Conservation (phyloP, 2,113 vertebrate species). For the Garra rufa region DNA sequence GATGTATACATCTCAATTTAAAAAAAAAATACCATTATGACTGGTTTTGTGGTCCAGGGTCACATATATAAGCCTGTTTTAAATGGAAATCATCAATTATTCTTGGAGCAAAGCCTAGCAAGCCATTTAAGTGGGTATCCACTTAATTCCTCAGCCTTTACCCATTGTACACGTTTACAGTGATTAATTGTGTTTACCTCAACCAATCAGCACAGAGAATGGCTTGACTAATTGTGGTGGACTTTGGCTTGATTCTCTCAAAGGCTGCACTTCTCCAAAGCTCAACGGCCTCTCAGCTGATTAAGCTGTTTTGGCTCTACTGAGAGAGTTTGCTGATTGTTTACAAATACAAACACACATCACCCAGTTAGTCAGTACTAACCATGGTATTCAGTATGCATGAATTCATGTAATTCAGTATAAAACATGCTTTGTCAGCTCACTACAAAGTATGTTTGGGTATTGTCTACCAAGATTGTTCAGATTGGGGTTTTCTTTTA, state of each 20-base stretch:
- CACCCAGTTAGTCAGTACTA: neutral
- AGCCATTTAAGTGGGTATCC: conserved; percentile 53
- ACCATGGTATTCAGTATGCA: conserved; percentile 8
- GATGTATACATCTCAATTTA: too few species aligned
- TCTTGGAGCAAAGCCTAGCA: conserved; percentile 53
- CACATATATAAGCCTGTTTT: conserved; percentile 63
- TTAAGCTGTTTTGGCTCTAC: conserved; percentile 37
- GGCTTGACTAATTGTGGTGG: conserved; percentile 60
- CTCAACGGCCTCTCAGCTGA: conserved; percentile 25
- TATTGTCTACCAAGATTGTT: neutral
- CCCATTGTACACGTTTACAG: conserved; percentile 61
- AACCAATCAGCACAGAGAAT: conserved; percentile 60
- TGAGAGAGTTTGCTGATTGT: conserved; percentile 27
- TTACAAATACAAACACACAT: conserved; percentile 5
- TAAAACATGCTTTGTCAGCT: conserved; percentile 37
- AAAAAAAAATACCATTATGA: too few species aligned
- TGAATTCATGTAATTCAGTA: conserved; percentile 7
- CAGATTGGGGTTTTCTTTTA: neutral
- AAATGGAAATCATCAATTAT: conserved; percentile 15
- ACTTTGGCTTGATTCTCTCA: neutral
- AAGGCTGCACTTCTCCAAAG: conserved; percentile 14
- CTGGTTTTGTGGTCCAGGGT: too few species aligned
- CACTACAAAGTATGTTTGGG: conserved; percentile 4
- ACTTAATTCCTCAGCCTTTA: conserved; percentile 54
- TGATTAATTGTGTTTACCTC: conserved; percentile 76